phyloP scores from a whole-genome alignment of 2,888 invertebrate species.

The Hipparchia sbordonii region DNA sequence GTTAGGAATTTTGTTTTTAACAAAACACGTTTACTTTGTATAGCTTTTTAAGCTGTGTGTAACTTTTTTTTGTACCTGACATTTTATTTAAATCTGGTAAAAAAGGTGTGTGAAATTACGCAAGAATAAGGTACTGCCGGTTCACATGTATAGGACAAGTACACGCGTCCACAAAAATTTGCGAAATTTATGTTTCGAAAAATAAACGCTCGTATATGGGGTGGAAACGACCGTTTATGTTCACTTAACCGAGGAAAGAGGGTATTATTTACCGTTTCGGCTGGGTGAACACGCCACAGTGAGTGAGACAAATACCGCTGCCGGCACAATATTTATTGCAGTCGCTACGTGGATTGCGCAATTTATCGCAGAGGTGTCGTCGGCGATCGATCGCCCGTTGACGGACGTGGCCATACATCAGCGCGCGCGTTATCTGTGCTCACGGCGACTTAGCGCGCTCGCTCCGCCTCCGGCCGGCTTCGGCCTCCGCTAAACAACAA shows the following conservation, averaged over 20 bases:
- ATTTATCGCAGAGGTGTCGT: constrained; percentile 81
- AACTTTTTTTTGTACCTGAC: background rate
- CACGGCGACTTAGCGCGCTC: constrained; percentile 75
- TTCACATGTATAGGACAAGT: constrained; percentile 41
- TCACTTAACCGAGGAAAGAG: constrained; percentile 83
- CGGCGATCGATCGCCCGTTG: constrained; percentile 77
- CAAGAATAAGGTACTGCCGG: constrained; percentile 19
- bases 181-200: constrained; percentile 81
- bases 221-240: constrained; percentile 83
- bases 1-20: constrained; percentile 1
- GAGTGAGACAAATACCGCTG: constrained; percentile 81
- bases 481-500: constrained; percentile 59
- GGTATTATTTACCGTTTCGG: constrained; percentile 83
- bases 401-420: constrained; percentile 78
- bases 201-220: constrained; percentile 82
- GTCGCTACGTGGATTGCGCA: constrained; percentile 80
- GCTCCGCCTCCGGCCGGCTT: constrained; percentile 45
- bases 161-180: constrained; percentile 71
- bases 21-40: background rate
- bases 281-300: constrained; percentile 79
- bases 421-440: constrained; percentile 78
- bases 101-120: constrained; percentile 13
- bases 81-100: background rate
- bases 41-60: background rate
- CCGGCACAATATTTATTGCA: constrained; percentile 80